Percentiles rank a stretch among this genome's conserved stretches.
These are phyloP conservation scores for Noctua pronuba DNA, from an alignment of 2,888 invertebrate genomes.

Conservation along the genomic window DNA sequence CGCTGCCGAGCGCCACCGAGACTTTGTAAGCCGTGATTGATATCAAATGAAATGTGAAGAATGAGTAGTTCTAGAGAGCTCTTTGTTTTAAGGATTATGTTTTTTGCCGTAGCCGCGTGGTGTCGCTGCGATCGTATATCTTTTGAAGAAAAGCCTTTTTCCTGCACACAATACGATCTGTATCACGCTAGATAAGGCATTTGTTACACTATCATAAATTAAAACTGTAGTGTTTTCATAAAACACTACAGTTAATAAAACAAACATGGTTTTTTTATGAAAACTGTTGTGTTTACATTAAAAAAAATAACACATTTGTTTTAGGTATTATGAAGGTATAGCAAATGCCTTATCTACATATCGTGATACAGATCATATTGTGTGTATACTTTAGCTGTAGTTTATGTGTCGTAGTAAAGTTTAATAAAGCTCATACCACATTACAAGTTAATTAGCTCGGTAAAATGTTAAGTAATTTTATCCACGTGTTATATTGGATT, in stretches of 20 bases:
- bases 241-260: no score
- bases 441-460: constrained; percentile 47
- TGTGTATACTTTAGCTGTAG: not conserved
- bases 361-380: not conserved
- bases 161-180: constrained; percentile 16
- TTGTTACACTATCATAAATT: no score
- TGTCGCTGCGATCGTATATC: constrained; percentile 68
- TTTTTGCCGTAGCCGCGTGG: constrained; percentile 72
- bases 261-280: no score
- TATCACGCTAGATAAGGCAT: not conserved
- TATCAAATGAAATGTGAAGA: constrained; percentile 90
- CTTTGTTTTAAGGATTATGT: constrained; percentile 88
- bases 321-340: not conserved
- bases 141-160: constrained; percentile 61
- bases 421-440: constrained; percentile 19
- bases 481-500: constrained; percentile 35
- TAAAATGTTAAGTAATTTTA: constrained; percentile 49
- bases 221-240: no score
- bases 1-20: constrained; percentile 80
- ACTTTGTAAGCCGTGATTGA: constrained; percentile 88
- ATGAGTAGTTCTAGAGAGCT: constrained; percentile 86
- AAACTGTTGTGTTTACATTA: no score
- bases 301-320: no score
- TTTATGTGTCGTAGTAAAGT: constrained; percentile 15
- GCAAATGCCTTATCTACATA: not conserved